Evolutionary conservation across 1,140 invertebrate species (phyloP).

Genomic region (Agrilus planipennis): DNA sequence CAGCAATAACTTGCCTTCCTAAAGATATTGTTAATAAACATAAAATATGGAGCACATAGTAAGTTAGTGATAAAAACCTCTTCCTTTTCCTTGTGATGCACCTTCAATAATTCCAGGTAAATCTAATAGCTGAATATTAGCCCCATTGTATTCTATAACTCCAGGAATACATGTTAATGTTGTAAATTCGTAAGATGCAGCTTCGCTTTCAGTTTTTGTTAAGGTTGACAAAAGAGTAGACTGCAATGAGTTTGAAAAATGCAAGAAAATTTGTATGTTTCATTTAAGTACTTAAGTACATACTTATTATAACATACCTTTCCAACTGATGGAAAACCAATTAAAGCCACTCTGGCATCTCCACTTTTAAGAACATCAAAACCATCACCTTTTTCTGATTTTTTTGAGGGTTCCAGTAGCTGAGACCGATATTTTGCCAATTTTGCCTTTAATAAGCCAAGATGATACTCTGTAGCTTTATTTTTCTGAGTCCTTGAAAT

Average conservation of each 20-base stretch:
- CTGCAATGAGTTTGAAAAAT: conserved; percentile 33
- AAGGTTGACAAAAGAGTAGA: conserved; percentile 89
- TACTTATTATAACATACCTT: conserved; percentile 45
- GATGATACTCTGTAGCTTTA: conserved; percentile 99
- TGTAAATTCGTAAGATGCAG: conserved; percentile 97
- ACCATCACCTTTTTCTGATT: conserved; percentile 95
- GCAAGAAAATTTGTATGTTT: conserved; percentile 2
- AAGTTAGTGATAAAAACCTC: conserved; percentile 72
- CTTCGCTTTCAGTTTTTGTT: conserved; percentile 91
- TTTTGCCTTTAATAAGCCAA: conserved; percentile 96
- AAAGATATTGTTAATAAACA: conserved; percentile 1
- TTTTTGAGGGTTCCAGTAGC: conserved; percentile 88
- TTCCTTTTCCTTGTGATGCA: conserved; percentile 85
- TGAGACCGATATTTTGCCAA: conserved; percentile 95
- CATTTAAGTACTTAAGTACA: conserved; percentile 2
- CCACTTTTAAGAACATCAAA: conserved; percentile 99
- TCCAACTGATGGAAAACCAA: conserved; percentile 94
- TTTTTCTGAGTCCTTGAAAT: conserved; percentile 98
- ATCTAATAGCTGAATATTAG: conserved; percentile 96
- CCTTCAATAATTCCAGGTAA: conserved; percentile 96
- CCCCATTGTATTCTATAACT: conserved; percentile 95
- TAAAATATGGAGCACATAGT: conserved; percentile 40
- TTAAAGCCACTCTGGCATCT: conserved; percentile 95
- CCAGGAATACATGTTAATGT: conserved; percentile 99
- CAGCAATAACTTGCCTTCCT: conserved; percentile 78